A percentile compares a stretch with the other conserved stretches of the same genome.
Evolutionary conservation across 2,888 invertebrate species (phyloP).

Genomic region (Melinaea menophilus): DNA sequence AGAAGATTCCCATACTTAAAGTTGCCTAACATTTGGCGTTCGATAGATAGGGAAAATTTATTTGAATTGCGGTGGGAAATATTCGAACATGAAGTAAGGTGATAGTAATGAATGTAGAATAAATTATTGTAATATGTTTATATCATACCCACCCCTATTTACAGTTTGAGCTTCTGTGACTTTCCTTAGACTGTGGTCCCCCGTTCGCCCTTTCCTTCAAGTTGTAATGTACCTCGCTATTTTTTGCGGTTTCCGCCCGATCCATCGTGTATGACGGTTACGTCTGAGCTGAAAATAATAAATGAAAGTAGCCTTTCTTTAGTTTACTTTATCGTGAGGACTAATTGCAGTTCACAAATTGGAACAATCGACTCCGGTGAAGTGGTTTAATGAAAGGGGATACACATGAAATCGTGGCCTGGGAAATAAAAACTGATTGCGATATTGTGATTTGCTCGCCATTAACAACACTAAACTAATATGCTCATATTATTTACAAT

Average conservation of each 20-base stretch:
- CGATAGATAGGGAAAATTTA: slow-evolving; percentile 21
- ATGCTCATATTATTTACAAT: too few relatives aligned
- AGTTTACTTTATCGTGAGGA: slow-evolving; percentile 40
- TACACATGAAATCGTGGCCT: slow-evolving; percentile 55
- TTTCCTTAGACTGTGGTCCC: slow-evolving; percentile 30
- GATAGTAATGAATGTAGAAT: neutral
- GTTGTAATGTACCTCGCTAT: slow-evolving; percentile 59
- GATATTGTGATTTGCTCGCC: neutral
- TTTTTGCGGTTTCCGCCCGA: slow-evolving; percentile 76
- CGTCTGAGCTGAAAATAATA: slow-evolving; percentile 52
- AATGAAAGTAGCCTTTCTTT: slow-evolving; percentile 47
- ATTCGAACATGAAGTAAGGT: slow-evolving; percentile 2
- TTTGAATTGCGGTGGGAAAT: slow-evolving; percentile 16
- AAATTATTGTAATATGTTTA: neutral
- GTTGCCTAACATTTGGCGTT: slow-evolving; percentile 38
- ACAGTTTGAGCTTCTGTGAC: slow-evolving; percentile 20
- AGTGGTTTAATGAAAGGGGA: slow-evolving; percentile 28
- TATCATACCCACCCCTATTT: neutral
- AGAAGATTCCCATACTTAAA: slow-evolving; percentile 53
- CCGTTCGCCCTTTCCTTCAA: slow-evolving; percentile 45
- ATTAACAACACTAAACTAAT: neutral
- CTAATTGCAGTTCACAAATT: slow-evolving; percentile 40
- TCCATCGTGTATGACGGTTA: slow-evolving; percentile 72
- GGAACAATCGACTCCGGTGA: slow-evolving; percentile 33
- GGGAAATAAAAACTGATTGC: slow-evolving; percentile 29